A percentile compares a stretch with the other conserved stretches of the same genome.
Evolutionary conservation across 2,113 vertebrate genomes (phyloP).

Genomic region (Thalassoma bifasciatum): DNA sequence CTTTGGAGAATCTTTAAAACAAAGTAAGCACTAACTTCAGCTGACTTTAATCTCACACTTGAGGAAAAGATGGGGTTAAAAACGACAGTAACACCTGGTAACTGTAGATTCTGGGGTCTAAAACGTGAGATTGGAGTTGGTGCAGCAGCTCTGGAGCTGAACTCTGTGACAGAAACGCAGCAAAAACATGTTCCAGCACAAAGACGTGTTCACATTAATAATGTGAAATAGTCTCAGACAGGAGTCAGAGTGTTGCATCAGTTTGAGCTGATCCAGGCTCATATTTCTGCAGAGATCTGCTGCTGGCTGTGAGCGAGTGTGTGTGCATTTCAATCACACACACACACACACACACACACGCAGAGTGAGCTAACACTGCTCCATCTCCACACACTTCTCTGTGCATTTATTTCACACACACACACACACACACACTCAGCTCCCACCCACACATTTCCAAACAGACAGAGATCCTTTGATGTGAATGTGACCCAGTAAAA

Average conservation of each 20-base stretch:
- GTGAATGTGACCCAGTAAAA: constrained; percentile 52
- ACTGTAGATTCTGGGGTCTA: too few species aligned
- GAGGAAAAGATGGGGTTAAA: too few species aligned
- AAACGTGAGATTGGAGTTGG: too few species aligned
- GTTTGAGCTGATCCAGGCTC: not conserved
- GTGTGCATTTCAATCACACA: constrained; percentile 8
- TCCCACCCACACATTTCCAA: constrained; percentile 35
- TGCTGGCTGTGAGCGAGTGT: not conserved
- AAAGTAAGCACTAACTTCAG: too few species aligned
- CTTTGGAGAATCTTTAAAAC: too few species aligned
- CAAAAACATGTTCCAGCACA: not conserved
- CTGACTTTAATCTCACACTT: too few species aligned
- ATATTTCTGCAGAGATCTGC: not conserved
- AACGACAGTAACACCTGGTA: too few species aligned
- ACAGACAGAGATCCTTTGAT: constrained; percentile 51
- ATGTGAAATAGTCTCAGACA: not conserved
- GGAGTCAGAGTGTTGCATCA: not conserved
- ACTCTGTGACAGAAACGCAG: too few species aligned
- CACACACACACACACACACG: constrained; percentile 11
- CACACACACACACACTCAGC: too few species aligned
- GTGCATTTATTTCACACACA: constrained; percentile 27
- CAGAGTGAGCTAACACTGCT: too few species aligned
- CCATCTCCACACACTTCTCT: too few species aligned
- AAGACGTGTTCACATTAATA: not conserved
- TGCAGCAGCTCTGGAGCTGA: too few species aligned